Conservation (phyloP, 1,140 invertebrate species). For the Drosophila orosa region DNA sequence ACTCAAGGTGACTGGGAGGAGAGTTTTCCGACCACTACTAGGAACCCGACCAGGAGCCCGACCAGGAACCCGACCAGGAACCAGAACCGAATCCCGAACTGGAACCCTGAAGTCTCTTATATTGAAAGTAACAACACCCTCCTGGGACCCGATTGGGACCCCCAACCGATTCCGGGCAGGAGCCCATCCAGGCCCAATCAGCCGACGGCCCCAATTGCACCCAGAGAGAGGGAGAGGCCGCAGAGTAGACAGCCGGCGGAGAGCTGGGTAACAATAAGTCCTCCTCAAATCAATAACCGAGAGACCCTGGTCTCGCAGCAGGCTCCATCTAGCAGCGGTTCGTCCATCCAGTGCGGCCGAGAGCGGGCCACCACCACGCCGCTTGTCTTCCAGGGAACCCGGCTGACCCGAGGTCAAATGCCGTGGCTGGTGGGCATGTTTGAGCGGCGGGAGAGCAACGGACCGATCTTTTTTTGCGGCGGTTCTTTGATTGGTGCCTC, state of each 20-base stretch:
- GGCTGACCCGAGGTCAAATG: slow-evolving; percentile 86
- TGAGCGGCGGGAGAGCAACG: slow-evolving; percentile 55
- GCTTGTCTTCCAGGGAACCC: slow-evolving; percentile 86
- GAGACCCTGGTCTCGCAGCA: slow-evolving; percentile 5
- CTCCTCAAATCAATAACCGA: neutral
- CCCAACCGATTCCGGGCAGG: neutral
- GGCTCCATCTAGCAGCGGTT: neutral
- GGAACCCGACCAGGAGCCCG: neutral
- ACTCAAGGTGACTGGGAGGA: slow-evolving; percentile 9
- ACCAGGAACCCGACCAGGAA: neutral
- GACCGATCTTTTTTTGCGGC: slow-evolving; percentile 82
- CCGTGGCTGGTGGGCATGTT: slow-evolving; percentile 90
- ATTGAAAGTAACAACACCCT: neutral
- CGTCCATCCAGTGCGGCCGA: slow-evolving; percentile 31
- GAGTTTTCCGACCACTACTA: neutral
- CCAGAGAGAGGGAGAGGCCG: neutral
- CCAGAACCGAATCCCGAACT: neutral
- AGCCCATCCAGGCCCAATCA: neutral
- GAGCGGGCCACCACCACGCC: slow-evolving; percentile 70
- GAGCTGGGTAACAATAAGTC: neutral
- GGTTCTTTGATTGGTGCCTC: slow-evolving; percentile 85
- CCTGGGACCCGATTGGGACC: neutral
- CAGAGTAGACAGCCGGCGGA: neutral
- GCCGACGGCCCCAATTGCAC: neutral
- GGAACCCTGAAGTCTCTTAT: neutral